Evolutionary conservation across 37 sponge, comb jelly and placozoan species (phyloP).

Genomic region (Agelas oroides): DNA sequence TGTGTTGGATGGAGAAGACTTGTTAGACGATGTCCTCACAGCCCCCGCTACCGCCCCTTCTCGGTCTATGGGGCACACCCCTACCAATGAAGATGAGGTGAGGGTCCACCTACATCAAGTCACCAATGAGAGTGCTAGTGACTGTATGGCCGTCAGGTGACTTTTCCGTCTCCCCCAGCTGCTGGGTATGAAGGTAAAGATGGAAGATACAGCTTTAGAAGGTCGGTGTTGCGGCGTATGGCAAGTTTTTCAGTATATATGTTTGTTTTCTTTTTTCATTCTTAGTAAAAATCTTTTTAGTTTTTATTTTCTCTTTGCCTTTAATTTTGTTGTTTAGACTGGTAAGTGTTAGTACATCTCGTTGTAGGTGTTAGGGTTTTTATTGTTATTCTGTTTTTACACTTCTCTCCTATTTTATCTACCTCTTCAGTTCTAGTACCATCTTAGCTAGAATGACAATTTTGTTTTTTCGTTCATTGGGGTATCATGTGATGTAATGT

Average conservation of each 20-base stretch:
- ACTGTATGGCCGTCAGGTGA: too few relatives aligned
- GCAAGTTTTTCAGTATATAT: background rate
- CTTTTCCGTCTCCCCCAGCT: conserved; percentile 14
- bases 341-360: too few relatives aligned
- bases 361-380: too few relatives aligned
- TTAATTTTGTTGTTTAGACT: too few relatives aligned
- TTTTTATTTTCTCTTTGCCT: too few relatives aligned
- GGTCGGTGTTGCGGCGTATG: background rate
- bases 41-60: conserved; percentile 38
- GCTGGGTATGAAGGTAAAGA: conserved; percentile 13
- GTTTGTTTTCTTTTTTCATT: background rate
- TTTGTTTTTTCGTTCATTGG: background rate
- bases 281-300: background rate
- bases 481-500: too few relatives aligned
- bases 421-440: background rate
- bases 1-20: conserved; percentile 54
- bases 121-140: too few relatives aligned
- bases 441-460: background rate
- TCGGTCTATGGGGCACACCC: conserved; percentile 14
- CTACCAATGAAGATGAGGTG: conserved; percentile 57
- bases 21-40: conserved; percentile 77
- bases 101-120: background rate
- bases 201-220: conserved; percentile 29
- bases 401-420: background rate
- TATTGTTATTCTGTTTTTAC: background rate